Evolutionary conservation across 2,888 invertebrate genomes (phyloP).

Genomic region (Osedax frankpressi): DNA sequence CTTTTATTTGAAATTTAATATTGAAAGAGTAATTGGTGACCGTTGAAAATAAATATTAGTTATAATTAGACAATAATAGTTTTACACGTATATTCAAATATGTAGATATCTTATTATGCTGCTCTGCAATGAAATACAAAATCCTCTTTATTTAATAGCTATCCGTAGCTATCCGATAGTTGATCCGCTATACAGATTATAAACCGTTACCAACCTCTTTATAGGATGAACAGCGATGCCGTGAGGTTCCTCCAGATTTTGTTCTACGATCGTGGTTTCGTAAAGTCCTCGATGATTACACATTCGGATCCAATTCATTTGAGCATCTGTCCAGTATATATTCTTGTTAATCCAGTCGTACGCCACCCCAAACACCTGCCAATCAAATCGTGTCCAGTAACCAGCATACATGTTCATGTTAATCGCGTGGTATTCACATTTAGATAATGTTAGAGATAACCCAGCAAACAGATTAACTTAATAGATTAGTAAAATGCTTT

Average conservation of each 20-base stretch:
- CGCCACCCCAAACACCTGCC: constrained; percentile 35
- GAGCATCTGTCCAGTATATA: constrained; percentile 38
- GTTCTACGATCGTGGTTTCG: constrained; percentile 19
- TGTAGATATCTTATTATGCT: too few relatives aligned
- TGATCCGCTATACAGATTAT: too few relatives aligned
- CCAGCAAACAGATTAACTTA: too few relatives aligned
- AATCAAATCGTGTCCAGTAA: too few relatives aligned
- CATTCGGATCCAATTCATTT: constrained; percentile 42
- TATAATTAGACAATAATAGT: too few relatives aligned
- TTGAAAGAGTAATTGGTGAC: too few relatives aligned
- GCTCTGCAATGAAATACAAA: too few relatives aligned
- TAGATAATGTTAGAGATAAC: not conserved
- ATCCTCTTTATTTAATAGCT: too few relatives aligned
- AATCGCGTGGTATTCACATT: not conserved
- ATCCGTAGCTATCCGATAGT: too few relatives aligned
- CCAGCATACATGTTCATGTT: not conserved
- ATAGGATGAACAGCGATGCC: constrained; percentile 37
- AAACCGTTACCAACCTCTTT: constrained; percentile 34
- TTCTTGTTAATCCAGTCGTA: constrained; percentile 38
- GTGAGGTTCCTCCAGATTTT: constrained; percentile 33
- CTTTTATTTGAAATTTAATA: too few relatives aligned
- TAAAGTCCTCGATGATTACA: constrained; percentile 19
- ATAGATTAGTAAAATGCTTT: too few relatives aligned
- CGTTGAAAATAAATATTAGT: not conserved
- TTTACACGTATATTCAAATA: too few relatives aligned